A percentile compares a stretch with the other conserved stretches of the same genome.
Conservation (phyloP, 2,797 vertebrate species). For the Anguilla pacifica region DNA sequence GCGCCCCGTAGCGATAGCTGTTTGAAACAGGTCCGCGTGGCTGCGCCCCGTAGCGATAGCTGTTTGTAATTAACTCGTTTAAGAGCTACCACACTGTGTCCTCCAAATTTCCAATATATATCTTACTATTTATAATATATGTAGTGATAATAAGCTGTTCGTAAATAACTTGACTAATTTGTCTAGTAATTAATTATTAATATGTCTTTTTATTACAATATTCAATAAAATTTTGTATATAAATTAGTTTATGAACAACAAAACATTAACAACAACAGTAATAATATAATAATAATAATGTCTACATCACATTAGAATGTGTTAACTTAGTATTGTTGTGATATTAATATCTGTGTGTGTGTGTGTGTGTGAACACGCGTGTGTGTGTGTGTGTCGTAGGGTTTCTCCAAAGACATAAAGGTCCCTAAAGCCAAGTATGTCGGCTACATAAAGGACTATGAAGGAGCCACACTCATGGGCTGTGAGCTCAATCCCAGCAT, state of each 20-base stretch:
- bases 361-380: neutral
- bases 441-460: slow-evolving; percentile 98
- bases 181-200: neutral
- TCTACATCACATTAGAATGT: too few species aligned
- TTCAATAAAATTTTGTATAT: too few species aligned
- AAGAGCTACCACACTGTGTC: too few species aligned
- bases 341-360: neutral
- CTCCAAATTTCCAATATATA: neutral
- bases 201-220: too few species aligned
- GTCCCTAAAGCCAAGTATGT: slow-evolving; percentile 94
- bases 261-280: too few species aligned
- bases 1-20: too few species aligned
- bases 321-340: neutral
- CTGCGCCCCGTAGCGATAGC: too few species aligned
- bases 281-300: too few species aligned
- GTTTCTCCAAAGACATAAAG: slow-evolving; percentile 99
- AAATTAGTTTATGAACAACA: too few species aligned
- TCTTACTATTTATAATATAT: neutral
- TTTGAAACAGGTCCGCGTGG: too few species aligned
- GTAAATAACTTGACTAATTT: neutral
- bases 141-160: too few species aligned
- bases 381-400: slow-evolving; percentile 67
- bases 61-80: too few species aligned
- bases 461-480: slow-evolving; percentile 97
- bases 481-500: slow-evolving; percentile 97